phyloP scores from a whole-genome alignment of 2,113 vertebrate genomes.

The Cariama cristata region DNA sequence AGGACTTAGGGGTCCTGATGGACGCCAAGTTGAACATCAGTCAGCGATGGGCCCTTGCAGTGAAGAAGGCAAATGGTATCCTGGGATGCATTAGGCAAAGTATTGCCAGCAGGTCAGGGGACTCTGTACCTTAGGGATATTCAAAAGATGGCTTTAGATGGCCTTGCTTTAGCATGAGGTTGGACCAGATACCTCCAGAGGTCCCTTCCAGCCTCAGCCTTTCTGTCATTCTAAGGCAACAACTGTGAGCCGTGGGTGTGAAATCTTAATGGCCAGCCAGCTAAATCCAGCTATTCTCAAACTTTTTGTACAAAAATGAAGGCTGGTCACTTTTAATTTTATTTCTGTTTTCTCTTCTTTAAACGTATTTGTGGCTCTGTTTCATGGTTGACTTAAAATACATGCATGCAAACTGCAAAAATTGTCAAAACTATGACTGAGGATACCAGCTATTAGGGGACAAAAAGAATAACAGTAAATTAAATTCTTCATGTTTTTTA shows the following conservation, averaged over 20 bases:
- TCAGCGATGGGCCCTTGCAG: not conserved
- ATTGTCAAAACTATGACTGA: not conserved
- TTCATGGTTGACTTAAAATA: not conserved
- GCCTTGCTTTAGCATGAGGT: not conserved
- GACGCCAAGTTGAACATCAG: not conserved
- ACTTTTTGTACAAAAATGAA: not conserved
- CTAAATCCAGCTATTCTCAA: not conserved
- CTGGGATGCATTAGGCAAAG: not conserved
- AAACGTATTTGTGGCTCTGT: not conserved
- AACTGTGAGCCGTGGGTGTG: not conserved
- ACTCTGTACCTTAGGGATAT: not conserved
- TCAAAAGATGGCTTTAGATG: not conserved
- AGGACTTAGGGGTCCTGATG: not conserved
- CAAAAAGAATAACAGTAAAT: not conserved
- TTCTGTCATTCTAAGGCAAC: not conserved
- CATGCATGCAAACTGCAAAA: not conserved
- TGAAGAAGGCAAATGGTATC: not conserved
- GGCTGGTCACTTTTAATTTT: not conserved
- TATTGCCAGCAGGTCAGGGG: not conserved
- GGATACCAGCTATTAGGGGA: not conserved
- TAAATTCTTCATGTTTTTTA: not conserved
- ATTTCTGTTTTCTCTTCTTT: not conserved
- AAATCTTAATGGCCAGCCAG: not conserved
- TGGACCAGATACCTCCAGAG: not conserved
- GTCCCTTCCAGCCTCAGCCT: not conserved